Conservation (phyloP, 2,113 vertebrate species). For the Addax nasomaculatus region DNA sequence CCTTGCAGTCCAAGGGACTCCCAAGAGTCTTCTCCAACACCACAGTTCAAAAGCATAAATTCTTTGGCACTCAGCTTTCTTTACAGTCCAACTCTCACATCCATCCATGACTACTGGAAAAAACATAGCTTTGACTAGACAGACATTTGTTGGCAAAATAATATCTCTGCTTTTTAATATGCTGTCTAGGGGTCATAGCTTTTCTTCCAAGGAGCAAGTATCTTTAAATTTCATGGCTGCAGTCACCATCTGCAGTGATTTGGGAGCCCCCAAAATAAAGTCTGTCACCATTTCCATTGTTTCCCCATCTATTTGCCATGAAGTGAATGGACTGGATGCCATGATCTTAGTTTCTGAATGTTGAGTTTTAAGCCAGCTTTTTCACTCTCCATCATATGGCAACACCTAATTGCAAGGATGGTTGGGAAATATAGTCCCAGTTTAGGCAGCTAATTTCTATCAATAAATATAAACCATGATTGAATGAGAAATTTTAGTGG, state of each 20-base stretch:
- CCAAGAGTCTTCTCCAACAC: not conserved
- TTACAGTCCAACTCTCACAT: not conserved
- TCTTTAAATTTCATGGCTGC: not conserved
- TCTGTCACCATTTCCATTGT: not conserved
- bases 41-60: not conserved
- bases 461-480: not conserved
- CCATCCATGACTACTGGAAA: not conserved
- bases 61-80: not conserved
- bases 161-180: not conserved
- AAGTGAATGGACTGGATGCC: not conserved
- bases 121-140: not conserved
- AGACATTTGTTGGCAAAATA: not conserved
- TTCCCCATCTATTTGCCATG: not conserved
- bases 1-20: not conserved
- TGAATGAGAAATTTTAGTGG: not conserved
- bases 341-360: not conserved
- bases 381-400: not conserved
- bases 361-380: not conserved
- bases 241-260: not conserved
- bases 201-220: not conserved
- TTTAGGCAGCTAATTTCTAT: not conserved
- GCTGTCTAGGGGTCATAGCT: too few relatives aligned
- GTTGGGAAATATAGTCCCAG: not conserved
- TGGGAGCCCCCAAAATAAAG: not conserved
- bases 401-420: not conserved